phyloP scores from a whole-genome alignment of 2,797 vertebrate genomes.

The Syndactyla subalaris region DNA sequence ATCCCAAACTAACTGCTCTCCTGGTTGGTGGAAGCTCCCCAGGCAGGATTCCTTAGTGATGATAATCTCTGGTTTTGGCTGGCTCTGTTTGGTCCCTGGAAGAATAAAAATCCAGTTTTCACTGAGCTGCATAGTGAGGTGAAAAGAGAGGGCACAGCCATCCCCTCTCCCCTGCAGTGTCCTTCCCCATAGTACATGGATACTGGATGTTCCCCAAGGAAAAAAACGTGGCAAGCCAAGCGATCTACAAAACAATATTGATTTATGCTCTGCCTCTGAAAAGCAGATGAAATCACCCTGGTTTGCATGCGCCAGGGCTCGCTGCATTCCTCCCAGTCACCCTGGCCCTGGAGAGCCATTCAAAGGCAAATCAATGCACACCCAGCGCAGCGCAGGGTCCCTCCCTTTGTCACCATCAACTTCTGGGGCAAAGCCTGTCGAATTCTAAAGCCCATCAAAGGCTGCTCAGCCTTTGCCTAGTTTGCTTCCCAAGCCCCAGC shows the following conservation, averaged over 20 bases:
- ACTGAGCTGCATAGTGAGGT: conserved; percentile 7
- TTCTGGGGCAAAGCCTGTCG: not conserved
- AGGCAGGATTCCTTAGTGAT: conserved; percentile 72
- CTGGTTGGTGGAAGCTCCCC: conserved; percentile 71
- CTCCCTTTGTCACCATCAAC: not conserved
- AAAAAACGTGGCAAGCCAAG: not conserved
- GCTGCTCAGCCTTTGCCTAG: not conserved
- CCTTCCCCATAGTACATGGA: not conserved
- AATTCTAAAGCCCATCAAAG: not conserved
- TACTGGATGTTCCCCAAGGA: not conserved
- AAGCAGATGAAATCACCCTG: not conserved
- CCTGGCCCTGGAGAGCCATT: not conserved
- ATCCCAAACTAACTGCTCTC: conserved; percentile 70
- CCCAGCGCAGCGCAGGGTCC: not conserved
- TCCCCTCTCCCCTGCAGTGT: not conserved
- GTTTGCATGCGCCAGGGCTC: not conserved
- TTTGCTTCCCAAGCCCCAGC: not conserved
- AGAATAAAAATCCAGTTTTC: conserved; percentile 65
- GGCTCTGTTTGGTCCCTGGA: conserved; percentile 64
- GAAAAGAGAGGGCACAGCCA: conserved; percentile 19
- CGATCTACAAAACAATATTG: conserved; percentile 11
- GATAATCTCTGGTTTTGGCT: conserved; percentile 71
- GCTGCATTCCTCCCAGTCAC: not conserved
- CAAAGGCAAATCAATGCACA: not conserved
- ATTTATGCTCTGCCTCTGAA: not conserved